A percentile compares a stretch with the other conserved stretches of the same genome.
These are phyloP conservation scores for Chelonus insularis DNA, from an alignment of 1,140 invertebrate species.

Conservation along the genomic window DNA sequence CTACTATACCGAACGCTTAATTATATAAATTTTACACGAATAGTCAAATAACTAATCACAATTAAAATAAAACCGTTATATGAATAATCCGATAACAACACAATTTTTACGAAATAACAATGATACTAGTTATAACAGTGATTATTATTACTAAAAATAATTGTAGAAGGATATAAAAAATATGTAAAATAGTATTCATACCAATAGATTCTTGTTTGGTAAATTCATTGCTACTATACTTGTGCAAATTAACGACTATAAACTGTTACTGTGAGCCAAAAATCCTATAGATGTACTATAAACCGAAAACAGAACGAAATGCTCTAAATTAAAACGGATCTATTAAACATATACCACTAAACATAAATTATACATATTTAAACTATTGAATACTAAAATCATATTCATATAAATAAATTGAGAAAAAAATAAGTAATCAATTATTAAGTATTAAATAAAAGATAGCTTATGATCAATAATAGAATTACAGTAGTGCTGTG, in stretches of 20 bases:
- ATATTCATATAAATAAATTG: slow-evolving; percentile 54
- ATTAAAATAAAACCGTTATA: slow-evolving; percentile 32
- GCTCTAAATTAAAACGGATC: slow-evolving; percentile 48
- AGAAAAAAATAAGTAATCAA: slow-evolving; percentile 46
- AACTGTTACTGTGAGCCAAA: too few relatives aligned
- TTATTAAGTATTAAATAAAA: slow-evolving; percentile 44
- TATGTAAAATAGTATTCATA: too few relatives aligned
- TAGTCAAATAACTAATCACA: slow-evolving; percentile 35
- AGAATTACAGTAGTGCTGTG: slow-evolving; percentile 48
- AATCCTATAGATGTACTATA: too few relatives aligned
- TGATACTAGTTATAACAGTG: slow-evolving; percentile 29
- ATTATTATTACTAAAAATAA: slow-evolving; percentile 12
- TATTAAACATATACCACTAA: slow-evolving; percentile 55
- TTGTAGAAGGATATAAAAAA: slow-evolving; percentile 18
- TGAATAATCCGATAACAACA: slow-evolving; percentile 26
- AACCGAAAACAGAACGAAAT: too few relatives aligned
- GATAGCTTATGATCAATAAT: slow-evolving; percentile 52
- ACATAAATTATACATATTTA: slow-evolving; percentile 58
- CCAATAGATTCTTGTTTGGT: too few relatives aligned
- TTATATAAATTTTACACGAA: slow-evolving; percentile 43
- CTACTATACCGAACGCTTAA: slow-evolving; percentile 25
- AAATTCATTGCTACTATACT: too few relatives aligned
- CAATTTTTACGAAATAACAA: slow-evolving; percentile 40
- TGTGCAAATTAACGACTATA: too few relatives aligned
- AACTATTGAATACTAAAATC: slow-evolving; percentile 57